Conservation (phyloP, 2,113 vertebrate genomes). For the Amphiprion percula region DNA sequence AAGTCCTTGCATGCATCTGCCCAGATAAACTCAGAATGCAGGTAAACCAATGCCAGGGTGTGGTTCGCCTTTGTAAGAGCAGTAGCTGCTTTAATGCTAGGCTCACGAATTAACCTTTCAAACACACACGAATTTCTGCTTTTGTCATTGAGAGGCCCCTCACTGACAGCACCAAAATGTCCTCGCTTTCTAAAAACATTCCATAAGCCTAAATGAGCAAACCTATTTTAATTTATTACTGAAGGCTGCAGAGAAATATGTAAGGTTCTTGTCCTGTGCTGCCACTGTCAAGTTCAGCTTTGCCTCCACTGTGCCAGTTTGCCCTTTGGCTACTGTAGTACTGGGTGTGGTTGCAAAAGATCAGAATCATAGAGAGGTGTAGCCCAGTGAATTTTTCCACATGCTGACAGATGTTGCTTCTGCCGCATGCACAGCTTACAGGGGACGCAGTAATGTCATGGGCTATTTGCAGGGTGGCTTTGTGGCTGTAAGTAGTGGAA, state of each 20-base stretch:
- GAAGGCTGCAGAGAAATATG: slow-evolving; percentile 11
- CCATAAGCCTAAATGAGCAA: too few species aligned
- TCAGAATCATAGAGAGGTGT: slow-evolving; percentile 19
- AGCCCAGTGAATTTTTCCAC: background rate
- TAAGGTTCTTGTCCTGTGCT: background rate
- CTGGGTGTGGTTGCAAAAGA: slow-evolving; percentile 57
- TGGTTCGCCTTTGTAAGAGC: slow-evolving; percentile 21
- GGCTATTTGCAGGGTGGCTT: too few species aligned
- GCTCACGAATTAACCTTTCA: background rate
- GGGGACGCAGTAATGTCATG: background rate
- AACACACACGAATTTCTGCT: background rate
- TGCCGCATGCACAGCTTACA: background rate
- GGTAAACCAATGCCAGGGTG: slow-evolving; percentile 13
- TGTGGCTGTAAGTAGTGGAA: too few species aligned
- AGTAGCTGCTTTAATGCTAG: slow-evolving; percentile 8
- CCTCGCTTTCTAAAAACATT: background rate
- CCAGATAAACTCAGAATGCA: slow-evolving; percentile 4
- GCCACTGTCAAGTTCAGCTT: slow-evolving; percentile 32
- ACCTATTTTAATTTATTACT: too few species aligned
- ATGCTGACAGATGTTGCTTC: slow-evolving; percentile 3
- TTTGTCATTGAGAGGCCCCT: background rate
- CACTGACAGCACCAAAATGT: too few species aligned
- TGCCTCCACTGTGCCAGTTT: slow-evolving; percentile 52
- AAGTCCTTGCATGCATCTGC: too few species aligned
- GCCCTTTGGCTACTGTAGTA: slow-evolving; percentile 31